Evolutionary conservation across 2,797 vertebrate species (phyloP), one percentile per base, ranked within the genome.

Genomic region (Fringilla coelebs): DNA sequence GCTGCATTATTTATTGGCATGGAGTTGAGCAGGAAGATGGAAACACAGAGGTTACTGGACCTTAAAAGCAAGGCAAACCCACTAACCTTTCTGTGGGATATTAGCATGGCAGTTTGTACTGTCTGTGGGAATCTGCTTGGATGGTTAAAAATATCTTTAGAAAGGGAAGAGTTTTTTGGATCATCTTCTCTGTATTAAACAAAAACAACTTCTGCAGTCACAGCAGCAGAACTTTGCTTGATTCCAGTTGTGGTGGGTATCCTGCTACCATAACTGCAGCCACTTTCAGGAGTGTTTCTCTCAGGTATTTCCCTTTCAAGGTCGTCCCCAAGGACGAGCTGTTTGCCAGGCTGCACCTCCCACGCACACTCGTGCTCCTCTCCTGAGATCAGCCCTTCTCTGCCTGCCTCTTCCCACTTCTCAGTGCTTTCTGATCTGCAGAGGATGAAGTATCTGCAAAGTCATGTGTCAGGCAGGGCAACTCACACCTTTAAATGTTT

Each of bases 1-100:
- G 54, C 43, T 93, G 68, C n/a, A n/a, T 91, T 94, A 88, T 94
- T 89, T 92, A 85, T 92, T 75, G 84, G 28, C 70, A 70, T 7
- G 2, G 43, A 65, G 61, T 43, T 65, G 72, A 74, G 43, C 2
- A 5, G n/a, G 31, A 85, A 81, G 49, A 26, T 43, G 29, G 73
- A 72, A 83, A 22, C 74, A 55, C 62, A 90, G 82, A 93, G 48
- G 48, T 89, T 71, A 52, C 34, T 52, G 60, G 73, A 88, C 71
- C 52, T 93, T 85, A 92, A 95, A 90, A 68, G 40, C 26, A 17
- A 80, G 57, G 40, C 13, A 25, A 68, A 74, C 32, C 3, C 68
- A 72, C 26, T 74, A 77, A 83, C 61, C 66, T 80, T 93, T 89
- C 81, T 83, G 43, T 75, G 75, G 57, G 67, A 41, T 89, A 57